Evolutionary conservation across 2,113 vertebrate species (phyloP).

Genomic region (Indicator maculatus): DNA sequence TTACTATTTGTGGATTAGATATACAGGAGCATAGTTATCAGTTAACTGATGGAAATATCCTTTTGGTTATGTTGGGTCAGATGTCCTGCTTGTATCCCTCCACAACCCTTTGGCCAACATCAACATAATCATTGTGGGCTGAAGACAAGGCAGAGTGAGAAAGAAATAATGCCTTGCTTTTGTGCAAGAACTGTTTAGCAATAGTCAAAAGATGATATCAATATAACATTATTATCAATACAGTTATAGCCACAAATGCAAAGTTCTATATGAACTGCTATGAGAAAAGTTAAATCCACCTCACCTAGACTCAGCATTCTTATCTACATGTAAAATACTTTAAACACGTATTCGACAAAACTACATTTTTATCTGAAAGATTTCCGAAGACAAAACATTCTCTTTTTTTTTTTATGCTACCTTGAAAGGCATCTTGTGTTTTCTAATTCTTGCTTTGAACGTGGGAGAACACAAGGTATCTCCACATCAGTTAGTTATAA

Average conservation of each 20-base stretch:
- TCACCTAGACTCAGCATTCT: not conserved
- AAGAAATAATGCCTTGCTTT: not conserved
- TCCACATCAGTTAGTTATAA: not conserved
- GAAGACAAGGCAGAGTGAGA: not conserved
- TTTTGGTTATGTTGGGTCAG: not conserved
- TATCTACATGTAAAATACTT: not conserved
- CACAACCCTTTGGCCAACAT: too few relatives aligned
- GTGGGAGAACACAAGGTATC: not conserved
- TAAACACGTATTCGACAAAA: not conserved
- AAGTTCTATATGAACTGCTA: not conserved
- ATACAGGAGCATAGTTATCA: not conserved
- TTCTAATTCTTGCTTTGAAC: not conserved
- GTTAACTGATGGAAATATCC: not conserved
- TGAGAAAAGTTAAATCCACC: not conserved
- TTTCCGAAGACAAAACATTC: not conserved
- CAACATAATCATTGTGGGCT: fast-evolving
- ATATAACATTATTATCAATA: too few relatives aligned
- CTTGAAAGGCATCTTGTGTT: not conserved
- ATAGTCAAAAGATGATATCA: not conserved
- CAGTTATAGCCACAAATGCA: not conserved
- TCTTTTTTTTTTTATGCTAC: not conserved
- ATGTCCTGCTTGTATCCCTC: not conserved
- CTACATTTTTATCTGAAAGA: not conserved
- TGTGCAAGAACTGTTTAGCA: not conserved
- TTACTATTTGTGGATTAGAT: not conserved